Conservation (phyloP, 2,797 vertebrate species). For the Coranthus polyacanthus region DNA sequence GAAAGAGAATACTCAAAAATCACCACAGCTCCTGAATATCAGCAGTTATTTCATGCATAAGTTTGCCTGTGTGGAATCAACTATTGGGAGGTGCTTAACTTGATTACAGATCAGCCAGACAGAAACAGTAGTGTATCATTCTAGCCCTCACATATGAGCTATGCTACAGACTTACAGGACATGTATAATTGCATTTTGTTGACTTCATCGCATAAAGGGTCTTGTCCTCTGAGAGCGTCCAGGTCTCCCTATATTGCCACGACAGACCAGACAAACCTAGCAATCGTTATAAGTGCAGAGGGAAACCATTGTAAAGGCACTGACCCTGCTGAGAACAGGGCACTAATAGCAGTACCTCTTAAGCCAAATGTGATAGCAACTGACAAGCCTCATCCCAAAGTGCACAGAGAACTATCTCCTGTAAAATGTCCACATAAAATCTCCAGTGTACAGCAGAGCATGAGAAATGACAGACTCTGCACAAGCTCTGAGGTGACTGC, state of each 20-base stretch:
- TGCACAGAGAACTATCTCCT: slow-evolving; percentile 34
- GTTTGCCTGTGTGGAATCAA: slow-evolving; percentile 10
- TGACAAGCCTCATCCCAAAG: slow-evolving; percentile 64
- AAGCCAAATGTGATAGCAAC: slow-evolving; percentile 68
- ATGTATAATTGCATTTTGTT: slow-evolving; percentile 67
- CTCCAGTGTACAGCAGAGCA: slow-evolving; percentile 25
- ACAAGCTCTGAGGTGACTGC: slow-evolving; percentile 1
- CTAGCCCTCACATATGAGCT: slow-evolving; percentile 35
- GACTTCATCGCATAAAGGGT: slow-evolving; percentile 57
- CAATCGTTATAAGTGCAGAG: slow-evolving; percentile 77
- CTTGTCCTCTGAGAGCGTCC: slow-evolving; percentile 60
- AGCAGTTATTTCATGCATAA: slow-evolving; percentile 12
- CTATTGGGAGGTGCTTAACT: slow-evolving; percentile 18
- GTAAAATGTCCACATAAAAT: not conserved
- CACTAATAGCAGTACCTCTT: slow-evolving; percentile 71
- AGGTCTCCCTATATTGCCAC: slow-evolving; percentile 49
- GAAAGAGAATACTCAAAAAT: slow-evolving; percentile 38
- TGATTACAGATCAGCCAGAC: slow-evolving; percentile 16
- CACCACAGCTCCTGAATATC: slow-evolving; percentile 16
- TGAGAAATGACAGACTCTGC: slow-evolving; percentile 4
- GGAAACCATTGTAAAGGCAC: slow-evolving; percentile 66
- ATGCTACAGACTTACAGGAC: slow-evolving; percentile 43
- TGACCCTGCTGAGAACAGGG: slow-evolving; percentile 71
- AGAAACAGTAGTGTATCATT: slow-evolving; percentile 9
- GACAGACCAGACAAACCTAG: slow-evolving; percentile 58